Evolutionary conservation across 2,888 invertebrate genomes (phyloP).

Genomic region (Stenurella melanura): DNA sequence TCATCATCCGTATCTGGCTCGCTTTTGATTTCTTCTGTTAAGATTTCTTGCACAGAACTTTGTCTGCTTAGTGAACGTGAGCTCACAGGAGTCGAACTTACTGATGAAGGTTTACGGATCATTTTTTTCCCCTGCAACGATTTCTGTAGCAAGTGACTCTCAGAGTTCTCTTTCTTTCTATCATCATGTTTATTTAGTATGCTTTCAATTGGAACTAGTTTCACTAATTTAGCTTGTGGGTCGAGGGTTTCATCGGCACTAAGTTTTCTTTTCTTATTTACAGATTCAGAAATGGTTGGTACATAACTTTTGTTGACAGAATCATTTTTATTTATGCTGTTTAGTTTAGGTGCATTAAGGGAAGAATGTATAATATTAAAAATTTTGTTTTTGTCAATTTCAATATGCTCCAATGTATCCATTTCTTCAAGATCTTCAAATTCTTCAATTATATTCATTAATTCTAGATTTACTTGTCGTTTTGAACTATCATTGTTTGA

Average conservation of each 20-base stretch:
- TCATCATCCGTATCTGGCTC: conserved; percentile 67
- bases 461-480: conserved; percentile 19
- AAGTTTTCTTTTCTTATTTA: conserved; percentile 55
- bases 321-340: conserved; percentile 9
- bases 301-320: neutral
- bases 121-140: conserved; percentile 44
- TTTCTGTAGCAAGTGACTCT: conserved; percentile 39
- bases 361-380: conserved; percentile 65
- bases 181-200: conserved; percentile 55
- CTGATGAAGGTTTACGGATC: conserved; percentile 38
- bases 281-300: conserved; percentile 1
- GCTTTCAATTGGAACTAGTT: conserved; percentile 59
- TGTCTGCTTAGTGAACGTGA: conserved; percentile 43
- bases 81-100: conserved; percentile 38
- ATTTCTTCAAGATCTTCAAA: conserved; percentile 41
- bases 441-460: conserved; percentile 37
- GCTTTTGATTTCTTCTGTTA: conserved; percentile 65
- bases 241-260: conserved; percentile 33
- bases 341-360: conserved; percentile 45
- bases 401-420: conserved; percentile 40
- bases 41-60: conserved; percentile 44
- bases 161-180: conserved; percentile 38
- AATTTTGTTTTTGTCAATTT: conserved; percentile 58
- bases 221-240: conserved; percentile 57
- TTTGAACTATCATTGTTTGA: conserved; percentile 2